Evolutionary conservation across 2,113 vertebrate species (phyloP).

Genomic region (Beaufortia kweichowensis): DNA sequence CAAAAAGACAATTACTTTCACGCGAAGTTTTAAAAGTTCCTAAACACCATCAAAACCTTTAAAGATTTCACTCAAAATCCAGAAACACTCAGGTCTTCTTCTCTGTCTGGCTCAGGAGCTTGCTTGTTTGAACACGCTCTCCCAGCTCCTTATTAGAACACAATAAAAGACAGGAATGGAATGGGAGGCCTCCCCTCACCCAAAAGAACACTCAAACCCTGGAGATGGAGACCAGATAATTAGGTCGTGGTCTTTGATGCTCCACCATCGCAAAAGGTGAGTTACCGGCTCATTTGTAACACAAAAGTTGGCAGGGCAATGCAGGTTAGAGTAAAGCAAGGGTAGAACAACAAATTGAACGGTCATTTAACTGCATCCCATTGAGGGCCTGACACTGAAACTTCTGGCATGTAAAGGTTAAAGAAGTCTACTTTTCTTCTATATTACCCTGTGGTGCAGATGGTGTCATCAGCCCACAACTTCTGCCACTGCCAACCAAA

Average conservation of each 20-base stretch:
- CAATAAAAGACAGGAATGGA: slow-evolving; percentile 53
- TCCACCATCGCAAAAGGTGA: slow-evolving; percentile 29
- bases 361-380: slow-evolving; percentile 28
- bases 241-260: slow-evolving; percentile 48
- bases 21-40: slow-evolving; percentile 13
- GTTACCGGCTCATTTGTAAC: slow-evolving; percentile 41
- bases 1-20: too few relatives aligned
- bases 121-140: slow-evolving; percentile 53
- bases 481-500: slow-evolving; percentile 17
- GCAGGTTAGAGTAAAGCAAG: slow-evolving; percentile 15
- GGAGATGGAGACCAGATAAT: slow-evolving; percentile 53
- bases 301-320: slow-evolving; percentile 24
- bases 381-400: slow-evolving; percentile 13
- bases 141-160: slow-evolving; percentile 48
- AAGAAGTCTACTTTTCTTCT: slow-evolving; percentile 12
- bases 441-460: slow-evolving; percentile 5
- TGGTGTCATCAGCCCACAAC: slow-evolving; percentile 23
- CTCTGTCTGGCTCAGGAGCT: slow-evolving; percentile 15
- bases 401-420: slow-evolving; percentile 17
- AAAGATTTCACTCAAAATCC: slow-evolving; percentile 4
- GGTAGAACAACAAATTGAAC: slow-evolving; percentile 31
- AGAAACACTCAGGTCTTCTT: slow-evolving; percentile 34
- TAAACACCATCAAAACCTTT: background rate
- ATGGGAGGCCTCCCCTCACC: slow-evolving; percentile 32
- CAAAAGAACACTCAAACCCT: slow-evolving; percentile 29